phyloP scores from a whole-genome alignment of 2,797 vertebrate species.

The Clarias laeviceps region DNA sequence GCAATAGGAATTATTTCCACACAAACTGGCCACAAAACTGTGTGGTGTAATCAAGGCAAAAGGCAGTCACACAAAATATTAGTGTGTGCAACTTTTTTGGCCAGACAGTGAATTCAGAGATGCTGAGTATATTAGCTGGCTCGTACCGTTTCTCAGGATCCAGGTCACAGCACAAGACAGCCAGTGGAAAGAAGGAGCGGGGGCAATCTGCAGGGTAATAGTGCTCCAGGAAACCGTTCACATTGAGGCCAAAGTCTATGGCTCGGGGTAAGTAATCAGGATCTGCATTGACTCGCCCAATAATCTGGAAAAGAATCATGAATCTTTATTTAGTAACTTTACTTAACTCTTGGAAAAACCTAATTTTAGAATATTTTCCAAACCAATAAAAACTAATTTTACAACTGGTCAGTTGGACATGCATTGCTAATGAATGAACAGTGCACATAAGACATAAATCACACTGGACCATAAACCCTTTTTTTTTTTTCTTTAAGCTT shows the following conservation, averaged over 20 bases:
- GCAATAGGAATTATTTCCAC: too few species aligned
- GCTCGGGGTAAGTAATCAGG: constrained; percentile 95
- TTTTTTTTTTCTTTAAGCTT: background rate
- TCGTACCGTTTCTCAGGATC: constrained; percentile 94
- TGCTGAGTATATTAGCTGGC: background rate
- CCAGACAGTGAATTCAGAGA: too few species aligned
- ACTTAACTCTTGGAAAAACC: background rate
- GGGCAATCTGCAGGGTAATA: constrained; percentile 88
- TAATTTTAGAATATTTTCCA: background rate
- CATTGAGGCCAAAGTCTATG: constrained; percentile 90
- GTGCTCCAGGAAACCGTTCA: constrained; percentile 91
- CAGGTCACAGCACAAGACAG: constrained; percentile 91
- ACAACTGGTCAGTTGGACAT: background rate
- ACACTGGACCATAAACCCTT: constrained; percentile 42
- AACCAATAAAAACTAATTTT: background rate
- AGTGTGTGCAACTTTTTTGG: too few species aligned
- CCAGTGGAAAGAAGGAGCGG: constrained; percentile 88
- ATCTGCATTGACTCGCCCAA: constrained; percentile 93
- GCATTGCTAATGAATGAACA: background rate
- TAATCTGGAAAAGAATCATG: constrained; percentile 77
- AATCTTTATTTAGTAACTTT: background rate
- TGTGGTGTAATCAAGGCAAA: too few species aligned
- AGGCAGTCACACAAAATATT: too few species aligned
- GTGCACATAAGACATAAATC: background rate
- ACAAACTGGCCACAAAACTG: too few species aligned